Base-by-base conservation (phyloP, 2,113 vertebrate species). In the Dinomys branickii region DNA sequence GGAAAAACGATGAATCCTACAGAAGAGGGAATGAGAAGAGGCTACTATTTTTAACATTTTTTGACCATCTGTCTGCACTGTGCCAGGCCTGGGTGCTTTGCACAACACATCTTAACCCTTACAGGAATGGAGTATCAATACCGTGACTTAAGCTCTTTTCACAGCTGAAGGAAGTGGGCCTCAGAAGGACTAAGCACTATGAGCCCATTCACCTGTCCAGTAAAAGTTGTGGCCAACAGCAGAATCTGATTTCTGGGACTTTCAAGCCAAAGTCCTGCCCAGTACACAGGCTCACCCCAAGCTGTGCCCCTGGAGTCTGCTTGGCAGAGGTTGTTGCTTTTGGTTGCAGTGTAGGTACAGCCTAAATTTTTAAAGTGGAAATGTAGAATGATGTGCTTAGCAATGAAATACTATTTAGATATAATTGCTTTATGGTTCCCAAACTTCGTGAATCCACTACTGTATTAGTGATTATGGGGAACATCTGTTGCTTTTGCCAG, bases 391-490 rank as follows among this genome's bases (percentile, higher is more conserved):
- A 41, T 52, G 52, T 65, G 30, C 63, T 54, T 77, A 87, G 71
- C 7, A 44, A 71, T 81, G 52, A 84, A 50, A 85, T 24, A 4
- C 4, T 67, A 47, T 85, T 94, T 38, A 84, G 44, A 35, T 33
- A 65, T n/a, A 94, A 78, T 63, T 69, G n/a, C 69, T 85, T 88
- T 44, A 56, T 82, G 52, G 20, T 61, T 69, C 88, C 35, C 16
- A 65, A 71, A 85, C 35, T 59, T 84, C 77, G 88, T 63, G 59
- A 73, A 41, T 65, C 41, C 17, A 22, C n/a, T n/a, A n/a, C n/a
- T n/a, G n/a, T 61, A 10, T 44, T 50, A 82, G 38, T 52, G n/a
- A n/a, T 73, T 28, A 54, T 11, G 2, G 41, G 11, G 24, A 92
- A 73, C 24, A 90, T 1, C 6, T 59, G 12, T 12, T 47, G 47